phyloP scores from a whole-genome alignment of 2,113 vertebrate genomes.

The Garra rufa region DNA sequence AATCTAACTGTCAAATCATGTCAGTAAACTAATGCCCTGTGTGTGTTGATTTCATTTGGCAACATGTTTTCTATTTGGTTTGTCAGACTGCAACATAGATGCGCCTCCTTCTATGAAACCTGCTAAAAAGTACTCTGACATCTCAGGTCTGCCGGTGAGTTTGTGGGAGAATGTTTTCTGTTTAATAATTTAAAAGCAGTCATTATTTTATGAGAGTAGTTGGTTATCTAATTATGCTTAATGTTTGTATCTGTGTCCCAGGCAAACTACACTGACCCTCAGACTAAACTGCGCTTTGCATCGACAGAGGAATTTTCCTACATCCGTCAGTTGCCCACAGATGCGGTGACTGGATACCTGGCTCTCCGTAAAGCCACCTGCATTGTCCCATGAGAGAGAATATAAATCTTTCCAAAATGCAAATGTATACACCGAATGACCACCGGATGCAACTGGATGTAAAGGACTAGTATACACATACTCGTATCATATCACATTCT shows the following conservation, averaged over 20 bases:
- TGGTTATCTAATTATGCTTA: neutral
- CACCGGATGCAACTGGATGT: neutral
- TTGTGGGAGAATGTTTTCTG: neutral
- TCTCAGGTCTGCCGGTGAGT: conserved; percentile 94
- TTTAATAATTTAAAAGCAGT: neutral
- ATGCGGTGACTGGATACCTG: conserved; percentile 93
- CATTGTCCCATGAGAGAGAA: conserved; percentile 84
- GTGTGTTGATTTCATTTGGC: neutral
- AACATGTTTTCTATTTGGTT: conserved; percentile 15
- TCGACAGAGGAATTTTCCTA: conserved; percentile 95
- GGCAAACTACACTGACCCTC: conserved; percentile 97
- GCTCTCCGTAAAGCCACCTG: conserved; percentile 92
- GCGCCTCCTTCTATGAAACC: conserved; percentile 94
- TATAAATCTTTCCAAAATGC: neutral
- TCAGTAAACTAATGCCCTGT: neutral
- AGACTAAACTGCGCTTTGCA: conserved; percentile 95
- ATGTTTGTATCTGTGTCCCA: conserved; percentile 62
- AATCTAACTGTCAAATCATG: neutral
- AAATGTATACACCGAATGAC: neutral
- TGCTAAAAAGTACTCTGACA: conserved; percentile 96
- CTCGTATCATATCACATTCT: no score
- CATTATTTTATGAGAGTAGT: neutral
- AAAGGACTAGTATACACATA: neutral
- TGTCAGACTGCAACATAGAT: conserved; percentile 92
- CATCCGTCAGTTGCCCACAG: conserved; percentile 93